Conservation (phyloP, 1,140 invertebrate genomes). For the Acromyrmex heyeri region DNA sequence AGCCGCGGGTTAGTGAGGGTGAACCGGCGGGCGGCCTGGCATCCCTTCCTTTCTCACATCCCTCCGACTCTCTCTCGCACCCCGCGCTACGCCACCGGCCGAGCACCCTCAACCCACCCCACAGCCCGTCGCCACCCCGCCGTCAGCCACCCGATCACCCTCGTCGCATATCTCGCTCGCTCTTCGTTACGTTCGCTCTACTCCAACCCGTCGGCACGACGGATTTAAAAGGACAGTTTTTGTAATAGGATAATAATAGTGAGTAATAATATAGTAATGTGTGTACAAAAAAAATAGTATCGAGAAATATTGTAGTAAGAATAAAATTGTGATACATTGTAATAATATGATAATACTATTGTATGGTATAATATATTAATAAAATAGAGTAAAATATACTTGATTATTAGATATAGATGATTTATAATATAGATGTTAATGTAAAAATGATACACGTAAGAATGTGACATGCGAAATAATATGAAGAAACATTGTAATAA, state of each 20-base stretch:
- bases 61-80: conserved; percentile 61
- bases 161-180: conserved; percentile 28
- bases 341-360: background rate
- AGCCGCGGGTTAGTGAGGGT: conserved; percentile 79
- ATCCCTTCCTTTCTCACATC: conserved; percentile 73
- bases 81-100: conserved; percentile 56
- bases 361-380: too few relatives aligned
- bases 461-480: background rate
- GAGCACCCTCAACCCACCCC: conserved; percentile 63
- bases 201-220: background rate
- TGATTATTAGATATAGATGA: background rate
- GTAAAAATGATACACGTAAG: background rate
- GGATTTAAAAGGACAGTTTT: conserved; percentile 25
- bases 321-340: background rate
- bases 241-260: background rate
- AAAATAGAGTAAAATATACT: background rate
- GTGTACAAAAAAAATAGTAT: background rate
- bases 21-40: conserved; percentile 75
- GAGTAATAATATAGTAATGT: background rate
- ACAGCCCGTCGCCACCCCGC: conserved; percentile 33
- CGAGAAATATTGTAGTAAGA: background rate
- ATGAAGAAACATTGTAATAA: background rate
- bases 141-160: conserved; percentile 39
- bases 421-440: background rate
- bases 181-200: background rate